phyloP scores from a whole-genome alignment of 2,888 invertebrate genomes.

The Uropetala carovei region DNA sequence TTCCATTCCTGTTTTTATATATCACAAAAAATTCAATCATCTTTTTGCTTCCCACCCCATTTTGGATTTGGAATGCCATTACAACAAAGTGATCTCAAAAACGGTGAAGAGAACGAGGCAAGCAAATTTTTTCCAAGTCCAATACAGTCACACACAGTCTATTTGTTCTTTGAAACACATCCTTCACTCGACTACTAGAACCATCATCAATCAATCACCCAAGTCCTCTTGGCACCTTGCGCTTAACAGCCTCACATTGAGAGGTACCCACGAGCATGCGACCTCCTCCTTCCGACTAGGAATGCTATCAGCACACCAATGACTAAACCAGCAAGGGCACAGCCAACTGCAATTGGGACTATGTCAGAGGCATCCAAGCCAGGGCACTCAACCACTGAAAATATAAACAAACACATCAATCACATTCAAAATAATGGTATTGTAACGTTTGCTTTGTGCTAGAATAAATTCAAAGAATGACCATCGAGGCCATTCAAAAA shows the following conservation, averaged over 20 bases:
- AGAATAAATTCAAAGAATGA: constrained; percentile 65
- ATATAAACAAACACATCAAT: constrained; percentile 67
- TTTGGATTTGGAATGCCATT: constrained; percentile 24
- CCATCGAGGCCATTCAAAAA: constrained; percentile 43
- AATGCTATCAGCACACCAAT: constrained; percentile 95
- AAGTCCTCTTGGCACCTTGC: not conserved
- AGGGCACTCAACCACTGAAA: constrained; percentile 84
- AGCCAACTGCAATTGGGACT: constrained; percentile 98
- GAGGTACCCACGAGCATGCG: constrained; percentile 89
- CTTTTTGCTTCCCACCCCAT: constrained; percentile 5
- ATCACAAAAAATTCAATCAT: constrained; percentile 44
- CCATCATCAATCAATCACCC: not conserved
- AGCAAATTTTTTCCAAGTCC: not conserved
- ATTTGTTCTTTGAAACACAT: not conserved
- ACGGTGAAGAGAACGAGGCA: not conserved
- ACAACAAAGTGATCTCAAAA: not conserved
- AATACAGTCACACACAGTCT: constrained; percentile 23
- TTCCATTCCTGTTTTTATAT: not conserved
- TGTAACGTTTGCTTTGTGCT: not conserved
- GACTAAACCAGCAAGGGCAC: constrained; percentile 92
- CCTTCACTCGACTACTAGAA: not conserved
- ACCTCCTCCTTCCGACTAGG: constrained; percentile 92
- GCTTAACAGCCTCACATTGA: constrained; percentile 83
- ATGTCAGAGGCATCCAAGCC: constrained; percentile 88
- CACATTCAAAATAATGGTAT: constrained; percentile 21